Conservation (phyloP, 2,113 vertebrate species). For the Elephas maximus region DNA sequence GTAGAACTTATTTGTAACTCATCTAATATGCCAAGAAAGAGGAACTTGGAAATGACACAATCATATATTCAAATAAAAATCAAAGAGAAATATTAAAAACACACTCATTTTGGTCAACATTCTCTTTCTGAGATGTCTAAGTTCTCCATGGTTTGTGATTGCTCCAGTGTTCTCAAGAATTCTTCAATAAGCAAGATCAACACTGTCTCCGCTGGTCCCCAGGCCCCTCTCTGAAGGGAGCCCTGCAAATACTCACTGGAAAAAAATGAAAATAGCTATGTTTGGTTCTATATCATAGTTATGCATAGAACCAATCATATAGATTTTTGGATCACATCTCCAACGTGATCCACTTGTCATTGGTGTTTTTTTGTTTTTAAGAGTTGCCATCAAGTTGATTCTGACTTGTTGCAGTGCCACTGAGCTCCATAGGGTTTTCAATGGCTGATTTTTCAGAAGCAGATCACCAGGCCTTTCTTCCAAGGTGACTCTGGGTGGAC, state of each 20-base stretch:
- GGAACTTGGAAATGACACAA: not conserved
- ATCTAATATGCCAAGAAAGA: slow-evolving; percentile 2
- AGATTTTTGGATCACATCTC: not conserved
- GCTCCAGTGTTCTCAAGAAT: not conserved
- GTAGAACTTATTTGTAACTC: not conserved
- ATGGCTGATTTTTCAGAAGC: not conserved
- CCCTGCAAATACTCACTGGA: not conserved
- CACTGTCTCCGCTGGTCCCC: not conserved
- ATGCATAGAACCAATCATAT: not conserved
- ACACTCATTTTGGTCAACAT: not conserved
- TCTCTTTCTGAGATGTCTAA: not conserved
- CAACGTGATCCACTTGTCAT: not conserved
- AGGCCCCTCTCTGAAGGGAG: not conserved
- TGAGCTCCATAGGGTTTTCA: not conserved
- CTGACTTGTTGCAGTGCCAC: not conserved
- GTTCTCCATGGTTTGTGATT: not conserved
- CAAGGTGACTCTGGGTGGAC: not conserved
- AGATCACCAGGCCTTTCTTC: not conserved
- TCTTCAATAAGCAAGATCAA: not conserved
- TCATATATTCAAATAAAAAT: not conserved
- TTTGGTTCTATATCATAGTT: not conserved
- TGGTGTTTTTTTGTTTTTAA: not conserved
- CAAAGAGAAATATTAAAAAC: not conserved
- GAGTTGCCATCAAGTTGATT: not conserved
- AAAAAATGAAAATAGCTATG: not conserved